phyloP scores from a whole-genome alignment of 64 coral and sea anemone genomes.

The Actinia tenebrosa region DNA sequence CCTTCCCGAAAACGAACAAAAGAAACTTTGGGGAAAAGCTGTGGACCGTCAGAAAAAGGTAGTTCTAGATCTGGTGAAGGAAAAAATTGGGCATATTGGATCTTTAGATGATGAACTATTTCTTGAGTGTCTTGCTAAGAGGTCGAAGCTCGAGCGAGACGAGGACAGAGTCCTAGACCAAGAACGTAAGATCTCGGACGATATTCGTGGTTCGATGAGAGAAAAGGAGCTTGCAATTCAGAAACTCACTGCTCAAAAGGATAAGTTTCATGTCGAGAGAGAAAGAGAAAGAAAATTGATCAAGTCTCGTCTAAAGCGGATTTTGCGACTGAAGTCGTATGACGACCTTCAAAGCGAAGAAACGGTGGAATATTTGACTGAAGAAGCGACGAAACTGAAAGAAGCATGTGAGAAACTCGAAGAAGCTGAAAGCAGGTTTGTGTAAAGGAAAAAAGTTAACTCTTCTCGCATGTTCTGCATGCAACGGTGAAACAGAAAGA shows the following conservation, averaged over 20 bases:
- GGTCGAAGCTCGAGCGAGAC: conserved; percentile 67
- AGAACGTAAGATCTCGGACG: conserved; percentile 66
- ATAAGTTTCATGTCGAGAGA: conserved; percentile 73
- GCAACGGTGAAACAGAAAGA: too few species aligned
- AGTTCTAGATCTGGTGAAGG: conserved; percentile 60
- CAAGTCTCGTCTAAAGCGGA: conserved; percentile 50
- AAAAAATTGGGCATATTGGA: conserved; percentile 45
- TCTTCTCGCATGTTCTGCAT: too few species aligned
- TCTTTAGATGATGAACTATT: conserved; percentile 38
- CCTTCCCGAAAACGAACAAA: conserved; percentile 4
- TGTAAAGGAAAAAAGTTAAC: too few species aligned
- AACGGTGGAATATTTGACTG: conserved; percentile 63
- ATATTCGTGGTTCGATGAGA: conserved; percentile 55
- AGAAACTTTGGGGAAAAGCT: neutral
- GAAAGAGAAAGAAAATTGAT: conserved; percentile 56
- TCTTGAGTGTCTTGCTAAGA: conserved; percentile 50
- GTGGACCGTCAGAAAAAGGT: conserved; percentile 32
- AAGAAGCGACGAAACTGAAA: conserved; percentile 69
- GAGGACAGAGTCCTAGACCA: conserved; percentile 84
- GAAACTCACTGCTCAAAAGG: conserved; percentile 59
- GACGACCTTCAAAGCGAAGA: conserved; percentile 83
- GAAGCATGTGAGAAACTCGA: conserved; percentile 79
- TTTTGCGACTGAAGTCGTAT: conserved; percentile 48
- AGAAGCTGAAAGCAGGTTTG: conserved; percentile 64
- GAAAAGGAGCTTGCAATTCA: conserved; percentile 66